Conservation (phyloP, 2,888 invertebrate genomes). For the Eupeodes luniger region DNA sequence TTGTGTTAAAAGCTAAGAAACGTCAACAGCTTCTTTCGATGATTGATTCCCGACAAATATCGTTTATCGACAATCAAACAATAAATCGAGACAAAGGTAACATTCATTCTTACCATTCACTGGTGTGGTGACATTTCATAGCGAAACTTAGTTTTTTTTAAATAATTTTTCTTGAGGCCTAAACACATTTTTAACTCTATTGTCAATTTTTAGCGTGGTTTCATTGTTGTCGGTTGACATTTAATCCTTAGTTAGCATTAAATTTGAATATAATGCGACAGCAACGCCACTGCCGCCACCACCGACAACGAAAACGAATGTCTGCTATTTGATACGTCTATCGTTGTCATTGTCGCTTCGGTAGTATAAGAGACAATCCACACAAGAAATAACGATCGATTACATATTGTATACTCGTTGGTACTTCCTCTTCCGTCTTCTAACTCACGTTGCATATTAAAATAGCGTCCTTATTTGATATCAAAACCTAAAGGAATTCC, state of each 20-base stretch:
- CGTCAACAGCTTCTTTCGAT: too few species aligned
- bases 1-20: too few species aligned
- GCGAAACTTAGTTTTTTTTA: too few species aligned
- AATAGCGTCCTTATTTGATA: conserved; percentile 18
- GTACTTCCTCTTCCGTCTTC: conserved; percentile 25
- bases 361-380: background rate
- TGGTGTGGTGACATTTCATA: too few species aligned
- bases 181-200: background rate
- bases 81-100: too few species aligned
- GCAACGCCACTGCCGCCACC: too few species aligned
- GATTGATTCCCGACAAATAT: too few species aligned
- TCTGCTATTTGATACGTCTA: conserved; percentile 1
- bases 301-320: too few species aligned
- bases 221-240: background rate
- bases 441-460: conserved; percentile 19
- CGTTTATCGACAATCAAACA: too few species aligned
- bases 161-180: background rate
- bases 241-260: conserved; percentile 11
- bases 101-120: too few species aligned
- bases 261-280: background rate
- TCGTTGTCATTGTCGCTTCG: background rate
- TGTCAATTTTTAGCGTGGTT: background rate
- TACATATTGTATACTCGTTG: too few species aligned
- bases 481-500: conserved; percentile 23
- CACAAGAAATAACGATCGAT: conserved; percentile 15